phyloP scores from a whole-genome alignment of 1,140 invertebrate species.

The Drosophila lacertosa region DNA sequence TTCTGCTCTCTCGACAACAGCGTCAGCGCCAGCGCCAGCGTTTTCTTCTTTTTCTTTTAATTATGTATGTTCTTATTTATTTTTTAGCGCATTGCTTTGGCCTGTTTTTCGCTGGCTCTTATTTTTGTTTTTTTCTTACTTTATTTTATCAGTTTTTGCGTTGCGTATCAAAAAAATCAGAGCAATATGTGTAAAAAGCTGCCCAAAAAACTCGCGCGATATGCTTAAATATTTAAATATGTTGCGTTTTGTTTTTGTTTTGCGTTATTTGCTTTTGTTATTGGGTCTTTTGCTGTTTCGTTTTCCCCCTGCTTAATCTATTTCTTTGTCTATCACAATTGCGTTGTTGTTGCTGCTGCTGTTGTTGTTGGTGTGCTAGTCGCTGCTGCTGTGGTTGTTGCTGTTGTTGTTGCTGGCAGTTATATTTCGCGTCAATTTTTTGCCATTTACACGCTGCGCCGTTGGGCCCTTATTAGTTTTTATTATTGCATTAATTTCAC shows the following conservation, averaged over 20 bases:
- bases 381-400: slow-evolving; percentile 56
- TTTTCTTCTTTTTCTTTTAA: slow-evolving; percentile 36
- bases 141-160: slow-evolving; percentile 60
- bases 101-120: slow-evolving; percentile 33
- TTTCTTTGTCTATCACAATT: slow-evolving; percentile 83
- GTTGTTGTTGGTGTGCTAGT: slow-evolving; percentile 54
- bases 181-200: slow-evolving; percentile 52
- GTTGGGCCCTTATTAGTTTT: slow-evolving; percentile 40
- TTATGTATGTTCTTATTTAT: slow-evolving; percentile 63
- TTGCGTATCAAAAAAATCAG: slow-evolving; percentile 56
- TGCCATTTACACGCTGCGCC: slow-evolving; percentile 59
- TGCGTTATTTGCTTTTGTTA: slow-evolving; percentile 35
- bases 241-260: slow-evolving; percentile 55
- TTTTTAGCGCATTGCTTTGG: slow-evolving; percentile 62
- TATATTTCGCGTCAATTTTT: slow-evolving; percentile 67
- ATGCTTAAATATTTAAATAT: slow-evolving; percentile 59
- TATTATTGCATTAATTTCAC: slow-evolving; percentile 62
- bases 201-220: slow-evolving; percentile 56
- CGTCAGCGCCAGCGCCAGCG: slow-evolving; percentile 44
- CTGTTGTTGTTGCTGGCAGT: slow-evolving; percentile 73
- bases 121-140: slow-evolving; percentile 41
- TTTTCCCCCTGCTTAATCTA: slow-evolving; percentile 68
- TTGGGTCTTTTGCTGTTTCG: slow-evolving; percentile 50
- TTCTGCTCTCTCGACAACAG: slow-evolving; percentile 28
- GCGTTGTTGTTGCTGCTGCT: slow-evolving; percentile 77